phyloP scores from a whole-genome alignment of 92 coral and sea anemone species.

The Porites lobata region DNA sequence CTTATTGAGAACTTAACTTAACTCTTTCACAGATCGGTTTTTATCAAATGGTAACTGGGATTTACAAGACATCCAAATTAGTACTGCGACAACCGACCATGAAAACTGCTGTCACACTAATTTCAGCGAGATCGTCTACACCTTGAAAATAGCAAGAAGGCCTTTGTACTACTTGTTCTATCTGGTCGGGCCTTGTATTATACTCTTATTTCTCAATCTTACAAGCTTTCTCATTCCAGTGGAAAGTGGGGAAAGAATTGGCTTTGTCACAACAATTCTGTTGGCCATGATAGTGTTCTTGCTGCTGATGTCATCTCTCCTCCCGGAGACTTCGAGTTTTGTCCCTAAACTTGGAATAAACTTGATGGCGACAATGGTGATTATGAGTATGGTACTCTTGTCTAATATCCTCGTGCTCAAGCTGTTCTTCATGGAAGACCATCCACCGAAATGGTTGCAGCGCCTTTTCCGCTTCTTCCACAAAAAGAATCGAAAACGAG shows the following conservation, averaged over 20 bases:
- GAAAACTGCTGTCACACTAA: conserved; percentile 78
- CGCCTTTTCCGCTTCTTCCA: conserved; percentile 17
- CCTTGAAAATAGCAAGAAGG: conserved; percentile 55
- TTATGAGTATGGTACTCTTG: conserved; percentile 53
- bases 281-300: conserved; percentile 89
- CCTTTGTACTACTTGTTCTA: conserved; percentile 76
- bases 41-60: conserved; percentile 77
- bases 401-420: conserved; percentile 70
- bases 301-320: conserved; percentile 73
- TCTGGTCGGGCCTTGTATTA: conserved; percentile 72
- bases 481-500: not conserved
- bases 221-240: conserved; percentile 81
- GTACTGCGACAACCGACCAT: conserved; percentile 13
- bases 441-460: conserved; percentile 51
- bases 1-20: not conserved
- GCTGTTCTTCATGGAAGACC: conserved; percentile 64
- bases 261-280: conserved; percentile 88
- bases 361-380: conserved; percentile 51
- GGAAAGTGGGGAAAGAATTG: conserved; percentile 92
- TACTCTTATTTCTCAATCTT: conserved; percentile 65
- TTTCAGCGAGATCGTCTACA: conserved; percentile 61
- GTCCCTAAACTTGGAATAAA: conserved; percentile 75
- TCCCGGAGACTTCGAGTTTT: conserved; percentile 79
- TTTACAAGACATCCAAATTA: not conserved
- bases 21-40: conserved; percentile 52